These are phyloP conservation scores for Geococcyx californianus DNA, from an alignment of 2,113 vertebrate species.

Conservation along the genomic window DNA sequence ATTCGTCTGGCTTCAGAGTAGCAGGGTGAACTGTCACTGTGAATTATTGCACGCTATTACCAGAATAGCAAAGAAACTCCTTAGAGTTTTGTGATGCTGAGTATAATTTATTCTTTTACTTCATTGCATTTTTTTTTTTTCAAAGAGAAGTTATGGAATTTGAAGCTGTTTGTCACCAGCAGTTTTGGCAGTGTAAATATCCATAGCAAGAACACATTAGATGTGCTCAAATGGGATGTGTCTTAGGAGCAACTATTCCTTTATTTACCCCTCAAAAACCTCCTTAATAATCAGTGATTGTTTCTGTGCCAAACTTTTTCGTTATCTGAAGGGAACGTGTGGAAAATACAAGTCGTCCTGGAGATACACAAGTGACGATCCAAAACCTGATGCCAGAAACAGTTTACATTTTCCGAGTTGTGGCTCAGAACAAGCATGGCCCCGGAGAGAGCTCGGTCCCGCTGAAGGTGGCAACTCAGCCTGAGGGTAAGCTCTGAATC, in stretches of 20 bases:
- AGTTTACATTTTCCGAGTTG: constrained; percentile 90
- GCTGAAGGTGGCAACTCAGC: constrained; percentile 92
- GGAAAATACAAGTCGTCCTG: constrained; percentile 90
- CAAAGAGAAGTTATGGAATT: not conserved
- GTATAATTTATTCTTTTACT: not conserved
- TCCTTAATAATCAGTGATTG: not conserved
- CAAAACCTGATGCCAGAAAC: constrained; percentile 95
- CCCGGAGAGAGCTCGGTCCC: constrained; percentile 87
- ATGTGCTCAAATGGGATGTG: accelerated
- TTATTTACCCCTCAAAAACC: not conserved
- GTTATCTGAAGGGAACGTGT: constrained; percentile 86
- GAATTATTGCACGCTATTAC: not conserved
- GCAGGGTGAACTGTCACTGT: not conserved
- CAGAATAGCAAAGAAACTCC: not conserved
- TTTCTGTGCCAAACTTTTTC: not conserved
- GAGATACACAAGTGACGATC: constrained; percentile 94
- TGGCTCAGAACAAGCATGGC: constrained; percentile 90
- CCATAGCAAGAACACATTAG: accelerated
- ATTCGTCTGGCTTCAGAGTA: not conserved
- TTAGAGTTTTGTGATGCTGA: not conserved
- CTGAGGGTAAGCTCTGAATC: constrained; percentile 82
- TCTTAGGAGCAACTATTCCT: not conserved
- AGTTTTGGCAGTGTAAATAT: not conserved
- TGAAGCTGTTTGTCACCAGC: not conserved
- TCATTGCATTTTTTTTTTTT: not conserved